These are phyloP conservation scores for Synergus japonicus DNA, from an alignment of 2,888 invertebrate genomes.

Conservation along the genomic window DNA sequence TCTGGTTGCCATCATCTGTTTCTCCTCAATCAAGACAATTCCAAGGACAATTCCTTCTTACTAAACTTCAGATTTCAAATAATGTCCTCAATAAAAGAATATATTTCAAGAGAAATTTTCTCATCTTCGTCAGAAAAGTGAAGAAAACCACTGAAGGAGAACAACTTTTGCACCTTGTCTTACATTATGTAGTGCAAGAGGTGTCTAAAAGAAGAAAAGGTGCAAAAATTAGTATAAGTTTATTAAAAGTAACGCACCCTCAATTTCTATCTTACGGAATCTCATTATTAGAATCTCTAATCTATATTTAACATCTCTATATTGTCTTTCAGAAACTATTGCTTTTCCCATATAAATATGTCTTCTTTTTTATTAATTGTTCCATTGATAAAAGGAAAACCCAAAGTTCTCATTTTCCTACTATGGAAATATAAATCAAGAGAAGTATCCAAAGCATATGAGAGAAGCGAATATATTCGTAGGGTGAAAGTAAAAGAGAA, in stretches of 20 bases:
- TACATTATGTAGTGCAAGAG: neutral
- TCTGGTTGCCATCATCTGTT: conserved; percentile 44
- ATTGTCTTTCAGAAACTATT: neutral
- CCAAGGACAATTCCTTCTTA: neutral
- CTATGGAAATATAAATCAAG: conserved; percentile 23
- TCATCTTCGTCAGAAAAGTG: neutral
- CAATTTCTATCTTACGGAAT: neutral
- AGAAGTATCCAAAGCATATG: neutral
- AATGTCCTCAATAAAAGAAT: neutral
- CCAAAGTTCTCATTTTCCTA: neutral
- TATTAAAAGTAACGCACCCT: neutral
- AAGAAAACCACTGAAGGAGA: conserved; percentile 19
- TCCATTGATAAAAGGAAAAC: neutral
- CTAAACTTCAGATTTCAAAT: neutral
- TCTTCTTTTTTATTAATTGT: neutral
- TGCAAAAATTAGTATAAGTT: conserved; percentile 12
- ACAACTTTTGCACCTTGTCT: conserved; percentile 19
- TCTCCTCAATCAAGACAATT: neutral
- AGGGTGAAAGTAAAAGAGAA: conserved; percentile 65
- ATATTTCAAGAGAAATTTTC: neutral
- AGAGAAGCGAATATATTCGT: neutral
- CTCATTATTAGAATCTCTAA: neutral
- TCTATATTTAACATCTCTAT: neutral
- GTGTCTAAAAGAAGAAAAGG: conserved; percentile 8
- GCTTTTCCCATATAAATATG: neutral